Conservation (phyloP, 2,113 vertebrate species). For the Ophiodon elongatus region DNA sequence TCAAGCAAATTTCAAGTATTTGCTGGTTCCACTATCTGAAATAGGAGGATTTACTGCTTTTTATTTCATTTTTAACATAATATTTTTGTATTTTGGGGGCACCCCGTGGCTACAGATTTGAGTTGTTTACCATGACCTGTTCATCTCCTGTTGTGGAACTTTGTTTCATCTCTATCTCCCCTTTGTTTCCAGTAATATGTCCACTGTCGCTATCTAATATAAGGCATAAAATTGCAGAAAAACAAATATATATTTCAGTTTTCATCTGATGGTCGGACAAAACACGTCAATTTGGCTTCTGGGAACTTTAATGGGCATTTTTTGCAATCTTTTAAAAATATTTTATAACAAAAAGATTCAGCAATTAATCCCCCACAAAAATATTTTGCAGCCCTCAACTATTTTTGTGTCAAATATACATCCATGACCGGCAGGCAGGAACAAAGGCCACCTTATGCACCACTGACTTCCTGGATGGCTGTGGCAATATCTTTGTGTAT, state of each 20-base stretch:
- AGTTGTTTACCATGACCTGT: background rate
- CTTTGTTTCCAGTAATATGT: background rate
- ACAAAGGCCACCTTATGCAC: background rate
- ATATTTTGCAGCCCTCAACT: background rate
- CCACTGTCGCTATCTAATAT: background rate
- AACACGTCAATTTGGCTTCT: background rate
- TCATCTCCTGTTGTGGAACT: background rate
- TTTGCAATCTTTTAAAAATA: background rate
- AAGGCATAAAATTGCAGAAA: background rate
- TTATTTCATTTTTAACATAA: background rate
- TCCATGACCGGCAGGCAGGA: background rate
- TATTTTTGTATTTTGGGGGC: background rate
- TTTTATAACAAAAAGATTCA: background rate
- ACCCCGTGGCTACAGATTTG: background rate
- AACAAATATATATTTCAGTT: too few species aligned
- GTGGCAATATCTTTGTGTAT: background rate
- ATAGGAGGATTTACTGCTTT: background rate
- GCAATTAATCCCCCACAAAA: background rate
- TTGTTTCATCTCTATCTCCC: background rate
- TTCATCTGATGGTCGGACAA: background rate
- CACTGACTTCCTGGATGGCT: background rate
- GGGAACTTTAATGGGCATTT: background rate
- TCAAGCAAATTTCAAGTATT: background rate
- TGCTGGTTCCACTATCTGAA: background rate
- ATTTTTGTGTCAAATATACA: background rate